These are phyloP conservation scores for Chascanopsetta lugubris DNA, from an alignment of 2,113 vertebrate genomes.

Conservation along the genomic window DNA sequence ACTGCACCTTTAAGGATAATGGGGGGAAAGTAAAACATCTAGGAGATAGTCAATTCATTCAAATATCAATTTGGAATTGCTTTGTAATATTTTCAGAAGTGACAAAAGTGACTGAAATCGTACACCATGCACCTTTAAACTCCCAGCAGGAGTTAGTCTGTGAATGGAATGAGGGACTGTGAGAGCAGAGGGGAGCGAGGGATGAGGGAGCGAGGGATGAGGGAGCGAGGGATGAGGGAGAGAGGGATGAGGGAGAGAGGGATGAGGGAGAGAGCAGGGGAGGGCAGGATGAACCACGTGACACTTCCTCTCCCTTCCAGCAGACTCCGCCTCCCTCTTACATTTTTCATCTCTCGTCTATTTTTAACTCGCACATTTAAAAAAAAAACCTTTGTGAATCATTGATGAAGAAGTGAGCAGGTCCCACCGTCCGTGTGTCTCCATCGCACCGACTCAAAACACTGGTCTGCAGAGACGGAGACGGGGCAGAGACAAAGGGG, in stretches of 20 bases:
- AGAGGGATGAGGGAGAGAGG: neutral
- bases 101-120: too few species aligned
- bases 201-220: neutral
- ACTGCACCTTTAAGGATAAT: too few species aligned
- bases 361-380: constrained; percentile 33
- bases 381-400: constrained; percentile 35
- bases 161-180: neutral
- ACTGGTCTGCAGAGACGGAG: constrained; percentile 18
- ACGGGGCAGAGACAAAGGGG: too few species aligned
- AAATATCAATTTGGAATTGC: too few species aligned
- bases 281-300: neutral
- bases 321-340: constrained; percentile 21
- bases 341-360: constrained; percentile 52
- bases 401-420: constrained; percentile 39
- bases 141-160: too few species aligned
- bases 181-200: neutral
- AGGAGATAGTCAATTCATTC: too few species aligned
- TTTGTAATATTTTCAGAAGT: too few species aligned
- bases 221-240: too few species aligned
- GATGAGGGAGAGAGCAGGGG: neutral
- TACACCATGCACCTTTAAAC: too few species aligned
- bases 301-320: constrained; percentile 37
- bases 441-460: constrained; percentile 15
- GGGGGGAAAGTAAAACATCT: too few species aligned
- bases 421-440: neutral